Base-by-base conservation (phyloP, 2,888 invertebrate genomes). In the Folsomia candida region DNA sequence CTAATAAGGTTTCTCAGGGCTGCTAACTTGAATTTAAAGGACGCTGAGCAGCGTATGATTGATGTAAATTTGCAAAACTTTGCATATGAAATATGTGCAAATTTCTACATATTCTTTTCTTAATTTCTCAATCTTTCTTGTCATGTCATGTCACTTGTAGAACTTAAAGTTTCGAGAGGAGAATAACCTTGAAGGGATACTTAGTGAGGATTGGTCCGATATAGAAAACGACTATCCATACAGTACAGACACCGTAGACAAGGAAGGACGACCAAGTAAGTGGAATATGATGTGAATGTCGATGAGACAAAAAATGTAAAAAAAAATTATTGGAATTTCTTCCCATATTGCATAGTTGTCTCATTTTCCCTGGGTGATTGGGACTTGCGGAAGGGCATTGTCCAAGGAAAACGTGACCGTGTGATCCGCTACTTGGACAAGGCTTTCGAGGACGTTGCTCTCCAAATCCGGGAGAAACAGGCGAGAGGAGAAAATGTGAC, bases 401-500 rank as follows among this genome's bases (percentile, higher is more conserved):
- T 73, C 3, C 64, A 69, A 20, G 72, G 72, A 24, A 70, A 73
- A 59, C 68, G 68, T 18, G 51, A 57, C 22, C 65, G 73, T 54
- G 68, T 73, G 27, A 70, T 70, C 20, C 70, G 73, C 51, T 73
- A 70, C 62, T 37, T 73, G 68, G 73, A 73, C 59, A 67, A 68
- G 51, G 73, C 69, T 6, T 73, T 73, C 59, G 73, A 73, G 27
- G 66, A 66, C 51, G 73, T 68, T 20, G 66, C 59, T 27, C 60
- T 57, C 28, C 65, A 73, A 70, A 73, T 73, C 57, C 64, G 73
- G 22, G 70, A 70, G 20, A 70, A 68, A 37, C 70, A 73, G 20
- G 60, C 70, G 9, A 20, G 68, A 51, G 73, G 73, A n/a, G 70
- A 70, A 68, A 73, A 73, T 73, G 73, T 73, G 57, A 73, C 73